phyloP scores from a whole-genome alignment of 1,140 invertebrate species.

The Leptonema lineaticorne region DNA sequence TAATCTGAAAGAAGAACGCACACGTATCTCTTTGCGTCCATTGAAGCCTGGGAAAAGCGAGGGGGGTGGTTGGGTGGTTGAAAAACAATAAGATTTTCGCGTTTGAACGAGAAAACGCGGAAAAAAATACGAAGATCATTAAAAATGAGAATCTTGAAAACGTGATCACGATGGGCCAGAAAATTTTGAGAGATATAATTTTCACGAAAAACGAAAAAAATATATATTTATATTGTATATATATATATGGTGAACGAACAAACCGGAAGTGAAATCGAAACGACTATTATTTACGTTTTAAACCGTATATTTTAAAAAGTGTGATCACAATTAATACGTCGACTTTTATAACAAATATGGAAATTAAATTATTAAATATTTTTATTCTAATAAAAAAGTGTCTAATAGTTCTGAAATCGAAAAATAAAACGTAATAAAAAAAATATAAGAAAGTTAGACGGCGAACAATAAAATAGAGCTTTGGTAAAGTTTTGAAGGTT shows the following conservation, averaged over 20 bases:
- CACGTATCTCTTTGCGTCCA: background rate
- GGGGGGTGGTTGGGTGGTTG: background rate
- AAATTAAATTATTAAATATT: too few species aligned
- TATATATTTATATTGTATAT: background rate
- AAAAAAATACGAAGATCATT: background rate
- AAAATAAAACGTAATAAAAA: too few species aligned
- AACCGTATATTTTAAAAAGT: too few species aligned
- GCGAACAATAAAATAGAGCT: background rate
- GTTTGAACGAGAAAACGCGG: background rate
- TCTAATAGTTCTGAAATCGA: too few species aligned
- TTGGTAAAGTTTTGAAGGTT: background rate
- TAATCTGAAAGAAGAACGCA: background rate
- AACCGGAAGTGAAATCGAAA: too few species aligned
- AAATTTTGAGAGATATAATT: background rate
- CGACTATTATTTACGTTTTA: too few species aligned
- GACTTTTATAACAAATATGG: too few species aligned
- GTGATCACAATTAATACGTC: too few species aligned
- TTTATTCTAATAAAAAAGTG: too few species aligned
- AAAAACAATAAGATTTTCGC: constrained; percentile 5
- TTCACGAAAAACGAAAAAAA: background rate
- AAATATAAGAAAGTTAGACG: too few species aligned
- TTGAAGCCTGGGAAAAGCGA: background rate
- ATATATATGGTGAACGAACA: background rate
- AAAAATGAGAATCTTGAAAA: background rate
- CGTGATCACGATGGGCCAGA: background rate